Conservation (phyloP, 2,113 vertebrate species). For the Agelaius phoeniceus region DNA sequence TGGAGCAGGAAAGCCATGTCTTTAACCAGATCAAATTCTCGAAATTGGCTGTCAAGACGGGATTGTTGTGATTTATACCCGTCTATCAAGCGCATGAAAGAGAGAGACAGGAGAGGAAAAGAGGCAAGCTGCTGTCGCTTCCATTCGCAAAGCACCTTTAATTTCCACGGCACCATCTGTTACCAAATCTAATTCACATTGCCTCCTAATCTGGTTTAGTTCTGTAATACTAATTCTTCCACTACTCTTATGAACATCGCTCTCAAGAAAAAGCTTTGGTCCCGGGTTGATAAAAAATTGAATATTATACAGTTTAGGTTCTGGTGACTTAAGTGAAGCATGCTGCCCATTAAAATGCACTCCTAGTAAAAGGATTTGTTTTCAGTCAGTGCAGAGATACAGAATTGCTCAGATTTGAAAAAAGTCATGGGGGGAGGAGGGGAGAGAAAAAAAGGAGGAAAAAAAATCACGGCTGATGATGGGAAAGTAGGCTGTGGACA, state of each 20-base stretch:
- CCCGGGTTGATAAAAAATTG: constrained; percentile 65
- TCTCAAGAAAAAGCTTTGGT: constrained; percentile 61
- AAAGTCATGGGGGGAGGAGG: neutral
- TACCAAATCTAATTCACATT: constrained; percentile 99
- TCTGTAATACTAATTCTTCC: constrained; percentile 90
- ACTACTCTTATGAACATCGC: constrained; percentile 73
- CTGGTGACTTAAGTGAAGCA: constrained; percentile 56
- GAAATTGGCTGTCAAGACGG: constrained; percentile 99
- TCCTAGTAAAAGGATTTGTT: constrained; percentile 74
- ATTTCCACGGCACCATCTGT: constrained; percentile 96
- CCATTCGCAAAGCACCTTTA: constrained; percentile 94
- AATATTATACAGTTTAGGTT: constrained; percentile 69
- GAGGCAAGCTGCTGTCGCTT: constrained; percentile 83
- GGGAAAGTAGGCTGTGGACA: constrained; percentile 67
- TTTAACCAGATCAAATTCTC: constrained; percentile 99
- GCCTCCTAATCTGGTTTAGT: constrained; percentile 95
- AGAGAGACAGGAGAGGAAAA: constrained; percentile 70
- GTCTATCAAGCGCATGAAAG: constrained; percentile 86
- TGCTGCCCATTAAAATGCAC: constrained; percentile 61
- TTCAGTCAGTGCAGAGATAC: constrained; percentile 50
- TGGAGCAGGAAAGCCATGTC: constrained; percentile 84
- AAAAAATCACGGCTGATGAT: constrained; percentile 24
- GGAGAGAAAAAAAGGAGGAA: neutral
- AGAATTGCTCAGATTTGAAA: constrained; percentile 55
- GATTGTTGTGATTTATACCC: constrained; percentile 98